These are phyloP conservation scores for Seriola aureovittata DNA, from an alignment of 2,113 vertebrate genomes.

Conservation along the genomic window DNA sequence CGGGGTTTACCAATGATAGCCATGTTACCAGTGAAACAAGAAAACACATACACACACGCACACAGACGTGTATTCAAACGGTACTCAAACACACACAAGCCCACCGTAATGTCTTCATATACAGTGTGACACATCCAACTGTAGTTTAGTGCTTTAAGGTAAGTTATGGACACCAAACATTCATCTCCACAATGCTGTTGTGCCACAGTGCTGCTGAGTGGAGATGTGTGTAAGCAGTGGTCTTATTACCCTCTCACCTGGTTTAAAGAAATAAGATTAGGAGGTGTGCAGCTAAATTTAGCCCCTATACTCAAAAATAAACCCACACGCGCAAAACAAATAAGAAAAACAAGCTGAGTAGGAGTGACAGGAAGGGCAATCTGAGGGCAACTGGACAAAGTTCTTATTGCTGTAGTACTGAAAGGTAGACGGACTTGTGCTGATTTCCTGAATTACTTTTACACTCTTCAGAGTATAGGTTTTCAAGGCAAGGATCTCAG, in stretches of 20 bases:
- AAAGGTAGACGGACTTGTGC: constrained; percentile 1
- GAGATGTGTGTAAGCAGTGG: constrained; percentile 7
- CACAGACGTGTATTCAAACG: neutral
- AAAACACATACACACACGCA: neutral
- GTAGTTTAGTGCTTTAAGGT: neutral
- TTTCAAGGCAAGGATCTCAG: neutral
- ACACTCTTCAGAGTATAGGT: neutral
- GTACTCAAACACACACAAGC: neutral
- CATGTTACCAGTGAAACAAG: constrained; percentile 3
- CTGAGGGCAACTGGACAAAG: neutral
- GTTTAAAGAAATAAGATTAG: constrained; percentile 65
- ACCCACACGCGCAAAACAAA: constrained; percentile 39
- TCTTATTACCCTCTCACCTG: constrained; percentile 21
- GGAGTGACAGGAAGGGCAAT: constrained; percentile 22
- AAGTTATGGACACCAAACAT: neutral
- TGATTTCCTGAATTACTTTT: constrained; percentile 29
- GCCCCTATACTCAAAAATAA: constrained; percentile 47
- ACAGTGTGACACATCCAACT: neutral
- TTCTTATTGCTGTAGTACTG: neutral
- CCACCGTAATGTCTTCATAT: neutral
- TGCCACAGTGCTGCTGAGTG: neutral
- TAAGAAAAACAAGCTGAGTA: constrained; percentile 45
- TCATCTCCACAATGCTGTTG: constrained; percentile 7
- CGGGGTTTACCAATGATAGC: neutral
- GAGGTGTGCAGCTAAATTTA: constrained; percentile 56